Percentiles rank a stretch among this genome's conserved stretches.
Evolutionary conservation across 2,113 vertebrate species (phyloP).

Genomic region (Lamprotornis superbus): DNA sequence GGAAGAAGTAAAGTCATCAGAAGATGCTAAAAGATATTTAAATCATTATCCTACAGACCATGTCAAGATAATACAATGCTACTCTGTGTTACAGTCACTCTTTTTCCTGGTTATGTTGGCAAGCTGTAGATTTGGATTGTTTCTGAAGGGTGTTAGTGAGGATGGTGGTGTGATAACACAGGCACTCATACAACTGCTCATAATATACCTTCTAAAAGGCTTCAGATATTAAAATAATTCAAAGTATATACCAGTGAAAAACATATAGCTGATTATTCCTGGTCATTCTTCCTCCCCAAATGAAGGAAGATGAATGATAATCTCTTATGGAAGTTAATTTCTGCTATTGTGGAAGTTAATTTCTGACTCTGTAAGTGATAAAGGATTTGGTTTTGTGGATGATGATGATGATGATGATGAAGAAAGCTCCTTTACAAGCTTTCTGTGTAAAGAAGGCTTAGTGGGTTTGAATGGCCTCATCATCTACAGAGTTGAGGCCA

Average conservation of each 20-base stretch:
- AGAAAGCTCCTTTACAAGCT: background rate
- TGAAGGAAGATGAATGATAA: background rate
- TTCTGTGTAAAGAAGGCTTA: background rate
- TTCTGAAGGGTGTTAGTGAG: background rate
- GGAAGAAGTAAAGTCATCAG: background rate
- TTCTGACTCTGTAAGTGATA: background rate
- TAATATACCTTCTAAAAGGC: background rate
- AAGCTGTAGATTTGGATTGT: background rate
- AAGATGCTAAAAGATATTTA: background rate
- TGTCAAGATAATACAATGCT: background rate
- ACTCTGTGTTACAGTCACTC: background rate
- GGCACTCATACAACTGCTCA: background rate
- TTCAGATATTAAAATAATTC: background rate
- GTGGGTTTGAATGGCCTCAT: background rate
- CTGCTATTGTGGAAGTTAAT: background rate
- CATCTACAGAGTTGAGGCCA: background rate
- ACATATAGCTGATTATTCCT: background rate
- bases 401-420: background rate
- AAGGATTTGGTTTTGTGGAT: background rate
- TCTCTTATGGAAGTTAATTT: background rate
- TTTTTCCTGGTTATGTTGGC: background rate
- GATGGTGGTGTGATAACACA: background rate
- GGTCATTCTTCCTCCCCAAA: background rate
- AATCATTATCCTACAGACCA: background rate
- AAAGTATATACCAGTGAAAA: background rate